Percentiles rank a stretch among this genome's conserved stretches.
Evolutionary conservation across 1,140 invertebrate species (phyloP).

Genomic region (Hylyphantes graminicola): DNA sequence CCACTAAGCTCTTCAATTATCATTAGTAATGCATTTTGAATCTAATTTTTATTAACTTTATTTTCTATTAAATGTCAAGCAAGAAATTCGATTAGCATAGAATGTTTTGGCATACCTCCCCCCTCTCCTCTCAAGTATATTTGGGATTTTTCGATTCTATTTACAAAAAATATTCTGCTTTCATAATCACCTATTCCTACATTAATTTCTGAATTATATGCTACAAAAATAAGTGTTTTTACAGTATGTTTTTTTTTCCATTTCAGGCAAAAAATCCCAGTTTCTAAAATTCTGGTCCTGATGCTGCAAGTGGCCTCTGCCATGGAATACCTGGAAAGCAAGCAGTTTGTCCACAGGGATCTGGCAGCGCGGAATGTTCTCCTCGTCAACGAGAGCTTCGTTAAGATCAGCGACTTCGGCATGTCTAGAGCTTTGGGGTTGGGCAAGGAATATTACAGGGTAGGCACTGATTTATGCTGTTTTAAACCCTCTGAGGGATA

Average conservation of each 20-base stretch:
- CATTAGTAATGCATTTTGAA: no score
- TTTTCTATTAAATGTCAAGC: no score
- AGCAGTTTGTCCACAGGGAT: constrained; percentile 68
- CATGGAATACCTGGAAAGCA: constrained; percentile 71
- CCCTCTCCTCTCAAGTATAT: no score
- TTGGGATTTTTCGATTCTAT: no score
- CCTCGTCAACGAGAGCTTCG: constrained; percentile 68
- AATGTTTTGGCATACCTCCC: no score
- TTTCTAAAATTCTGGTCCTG: constrained; percentile 60
- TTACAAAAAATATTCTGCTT: no score
- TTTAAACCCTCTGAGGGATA: no score
- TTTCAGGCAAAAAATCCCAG: constrained; percentile 58
- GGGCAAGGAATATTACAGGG: constrained; percentile 65
- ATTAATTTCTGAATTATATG: not conserved
- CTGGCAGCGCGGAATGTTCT: constrained; percentile 69
- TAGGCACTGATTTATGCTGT: constrained; percentile 25
- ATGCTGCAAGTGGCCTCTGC: constrained; percentile 70
- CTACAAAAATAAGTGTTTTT: not conserved
- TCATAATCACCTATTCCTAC: no score
- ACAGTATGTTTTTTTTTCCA: not conserved
- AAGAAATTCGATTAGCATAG: no score
- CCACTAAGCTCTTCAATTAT: no score
- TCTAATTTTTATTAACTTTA: no score
- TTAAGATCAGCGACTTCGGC: constrained; percentile 64
- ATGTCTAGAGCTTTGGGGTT: constrained; percentile 64